phyloP scores from a whole-genome alignment of 2,797 vertebrate species.

The Steatocranus sp. region DNA sequence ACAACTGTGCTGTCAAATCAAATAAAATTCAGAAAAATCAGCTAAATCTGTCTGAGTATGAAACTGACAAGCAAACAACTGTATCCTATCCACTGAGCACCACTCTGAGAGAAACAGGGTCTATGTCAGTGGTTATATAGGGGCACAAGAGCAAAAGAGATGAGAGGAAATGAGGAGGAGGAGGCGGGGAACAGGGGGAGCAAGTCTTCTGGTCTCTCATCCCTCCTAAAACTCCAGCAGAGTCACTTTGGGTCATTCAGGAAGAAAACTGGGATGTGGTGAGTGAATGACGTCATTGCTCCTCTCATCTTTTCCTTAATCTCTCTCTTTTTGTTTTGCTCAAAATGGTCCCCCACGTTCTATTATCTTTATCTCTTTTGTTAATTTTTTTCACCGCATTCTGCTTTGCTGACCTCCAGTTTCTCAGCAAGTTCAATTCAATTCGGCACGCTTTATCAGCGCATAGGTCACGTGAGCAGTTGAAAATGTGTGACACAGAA shows the following conservation, averaged over 20 bases:
- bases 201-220: not conserved
- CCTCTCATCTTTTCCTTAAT: not conserved
- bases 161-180: conserved; percentile 19
- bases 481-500: not conserved
- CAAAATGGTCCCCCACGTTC: not conserved
- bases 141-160: not conserved
- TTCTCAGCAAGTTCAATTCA: not conserved
- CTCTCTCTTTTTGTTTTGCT: not conserved
- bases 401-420: not conserved
- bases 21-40: not conserved
- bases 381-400: not conserved
- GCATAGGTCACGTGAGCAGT: fast-evolving
- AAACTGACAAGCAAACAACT: not conserved
- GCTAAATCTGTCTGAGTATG: not conserved
- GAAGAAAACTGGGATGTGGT: not conserved
- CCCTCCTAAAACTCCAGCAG: not conserved
- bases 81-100: not conserved
- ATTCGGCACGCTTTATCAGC: not conserved
- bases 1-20: not conserved
- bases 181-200: not conserved
- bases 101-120: not conserved
- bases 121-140: conserved; percentile 63
- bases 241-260: conserved; percentile 7
- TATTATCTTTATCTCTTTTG: not conserved
- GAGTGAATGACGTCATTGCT: not conserved